phyloP scores from a whole-genome alignment of 1,140 invertebrate species.

The Anastatus disparis region DNA sequence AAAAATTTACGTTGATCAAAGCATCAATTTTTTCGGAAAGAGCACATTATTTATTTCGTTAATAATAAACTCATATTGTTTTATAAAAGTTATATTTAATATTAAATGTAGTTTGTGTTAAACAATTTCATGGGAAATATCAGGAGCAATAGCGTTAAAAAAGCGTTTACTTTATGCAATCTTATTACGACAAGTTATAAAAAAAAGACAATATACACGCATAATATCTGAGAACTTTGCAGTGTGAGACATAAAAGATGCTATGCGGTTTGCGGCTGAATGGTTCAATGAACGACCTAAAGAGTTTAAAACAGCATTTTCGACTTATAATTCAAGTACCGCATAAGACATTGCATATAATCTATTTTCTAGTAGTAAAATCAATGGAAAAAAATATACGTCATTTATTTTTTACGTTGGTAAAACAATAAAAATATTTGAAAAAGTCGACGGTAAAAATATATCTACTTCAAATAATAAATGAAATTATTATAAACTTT shows the following conservation, averaged over 20 bases:
- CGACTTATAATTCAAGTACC: not conserved
- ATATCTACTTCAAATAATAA: no score
- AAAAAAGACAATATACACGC: slow-evolving; percentile 21
- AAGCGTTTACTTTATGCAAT: slow-evolving; percentile 18
- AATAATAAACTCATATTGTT: not conserved
- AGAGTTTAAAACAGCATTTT: slow-evolving; percentile 11
- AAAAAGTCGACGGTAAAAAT: no score
- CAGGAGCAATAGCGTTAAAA: not conserved
- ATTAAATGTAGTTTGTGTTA: not conserved
- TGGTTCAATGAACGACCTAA: slow-evolving; percentile 54
- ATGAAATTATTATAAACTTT: no score
- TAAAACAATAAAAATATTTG: no score
- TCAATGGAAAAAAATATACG: no score
- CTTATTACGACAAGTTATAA: slow-evolving; percentile 9
- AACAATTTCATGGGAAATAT: slow-evolving; percentile 5
- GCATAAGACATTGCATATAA: not conserved
- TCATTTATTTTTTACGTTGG: no score
- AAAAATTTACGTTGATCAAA: no score
- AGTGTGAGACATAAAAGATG: slow-evolving; percentile 43
- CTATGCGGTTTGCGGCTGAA: slow-evolving; percentile 60
- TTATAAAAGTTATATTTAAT: not conserved
- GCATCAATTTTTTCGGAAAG: no score
- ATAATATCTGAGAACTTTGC: not conserved
- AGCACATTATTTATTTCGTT: no score
- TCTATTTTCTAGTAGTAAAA: no score